Evolutionary conservation across 2,888 invertebrate genomes (phyloP).

Genomic region (Anthophora plumipes): DNA sequence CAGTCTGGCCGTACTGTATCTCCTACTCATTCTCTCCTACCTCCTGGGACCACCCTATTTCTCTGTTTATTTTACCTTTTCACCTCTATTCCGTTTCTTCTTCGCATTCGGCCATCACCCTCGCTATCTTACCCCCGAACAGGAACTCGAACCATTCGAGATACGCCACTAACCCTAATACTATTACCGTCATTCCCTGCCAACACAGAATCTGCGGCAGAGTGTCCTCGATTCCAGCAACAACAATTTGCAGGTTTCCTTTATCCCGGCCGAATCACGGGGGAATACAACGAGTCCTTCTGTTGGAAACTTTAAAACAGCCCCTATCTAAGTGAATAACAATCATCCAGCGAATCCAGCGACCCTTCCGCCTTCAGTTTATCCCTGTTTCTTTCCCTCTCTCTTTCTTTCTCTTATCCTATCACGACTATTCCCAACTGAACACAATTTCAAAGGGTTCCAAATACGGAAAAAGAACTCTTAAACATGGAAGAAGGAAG

Average conservation of each 20-base stretch:
- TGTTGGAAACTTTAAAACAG: constrained; percentile 65
- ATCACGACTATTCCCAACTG: constrained; percentile 26
- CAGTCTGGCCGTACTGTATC: constrained; percentile 29
- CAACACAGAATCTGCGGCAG: constrained; percentile 64
- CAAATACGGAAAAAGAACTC: background rate
- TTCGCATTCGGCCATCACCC: constrained; percentile 42
- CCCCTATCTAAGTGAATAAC: constrained; percentile 65
- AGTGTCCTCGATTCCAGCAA: constrained; percentile 72
- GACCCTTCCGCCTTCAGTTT: background rate
- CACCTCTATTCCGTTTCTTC: constrained; percentile 55
- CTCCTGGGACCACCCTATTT: constrained; percentile 36
- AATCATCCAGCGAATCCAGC: constrained; percentile 51
- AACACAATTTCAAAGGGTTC: background rate
- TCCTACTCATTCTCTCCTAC: no score
- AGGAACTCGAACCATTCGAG: constrained; percentile 68
- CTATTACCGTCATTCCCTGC: constrained; percentile 70
- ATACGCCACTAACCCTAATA: constrained; percentile 78
- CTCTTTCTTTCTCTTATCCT: no score
- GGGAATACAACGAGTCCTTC: constrained; percentile 59
- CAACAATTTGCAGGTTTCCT: constrained; percentile 72
- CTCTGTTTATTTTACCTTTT: constrained; percentile 73
- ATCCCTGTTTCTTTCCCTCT: no score
- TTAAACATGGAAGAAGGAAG: no score
- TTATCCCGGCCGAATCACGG: constrained; percentile 57
- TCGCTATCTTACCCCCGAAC: constrained; percentile 43